These are phyloP conservation scores for Bubalus kerabau DNA, from an alignment of 2,113 vertebrate genomes.

Conservation along the genomic window DNA sequence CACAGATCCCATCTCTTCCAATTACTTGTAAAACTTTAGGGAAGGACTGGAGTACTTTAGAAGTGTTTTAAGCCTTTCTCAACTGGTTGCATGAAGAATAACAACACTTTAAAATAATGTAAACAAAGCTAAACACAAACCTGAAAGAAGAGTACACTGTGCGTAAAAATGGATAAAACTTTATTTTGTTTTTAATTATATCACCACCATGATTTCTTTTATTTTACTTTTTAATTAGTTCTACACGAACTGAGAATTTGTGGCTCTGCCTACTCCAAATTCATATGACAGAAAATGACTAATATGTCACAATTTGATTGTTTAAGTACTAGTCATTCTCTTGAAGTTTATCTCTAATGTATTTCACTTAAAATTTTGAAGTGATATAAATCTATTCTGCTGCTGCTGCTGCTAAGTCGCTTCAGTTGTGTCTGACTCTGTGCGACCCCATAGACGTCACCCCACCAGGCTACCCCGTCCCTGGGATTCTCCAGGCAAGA, in stretches of 20 bases:
- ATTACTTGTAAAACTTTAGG: not conserved
- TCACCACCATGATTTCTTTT: not conserved
- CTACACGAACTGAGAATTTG: not conserved
- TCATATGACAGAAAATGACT: not conserved
- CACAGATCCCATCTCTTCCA: not conserved
- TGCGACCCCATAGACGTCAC: too few relatives aligned
- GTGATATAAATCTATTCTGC: not conserved
- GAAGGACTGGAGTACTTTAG: not conserved
- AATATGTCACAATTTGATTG: not conserved
- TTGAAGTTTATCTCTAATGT: not conserved
- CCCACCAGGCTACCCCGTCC: too few relatives aligned
- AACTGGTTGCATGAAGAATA: not conserved
- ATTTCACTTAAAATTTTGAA: not conserved
- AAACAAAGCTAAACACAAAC: not conserved
- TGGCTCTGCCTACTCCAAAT: not conserved
- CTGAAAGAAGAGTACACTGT: not conserved
- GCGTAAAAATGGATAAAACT: not conserved
- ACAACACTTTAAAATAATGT: not conserved
- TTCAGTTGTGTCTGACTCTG: too few relatives aligned
- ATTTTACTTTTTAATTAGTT: not conserved
- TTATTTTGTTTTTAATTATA: not conserved
- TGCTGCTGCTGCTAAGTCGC: too few relatives aligned
- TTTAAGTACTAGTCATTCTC: not conserved
- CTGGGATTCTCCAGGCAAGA: too few relatives aligned
- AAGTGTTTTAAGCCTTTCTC: not conserved